Conservation (phyloP, 2,888 invertebrate genomes). For the Alitta virens region DNA sequence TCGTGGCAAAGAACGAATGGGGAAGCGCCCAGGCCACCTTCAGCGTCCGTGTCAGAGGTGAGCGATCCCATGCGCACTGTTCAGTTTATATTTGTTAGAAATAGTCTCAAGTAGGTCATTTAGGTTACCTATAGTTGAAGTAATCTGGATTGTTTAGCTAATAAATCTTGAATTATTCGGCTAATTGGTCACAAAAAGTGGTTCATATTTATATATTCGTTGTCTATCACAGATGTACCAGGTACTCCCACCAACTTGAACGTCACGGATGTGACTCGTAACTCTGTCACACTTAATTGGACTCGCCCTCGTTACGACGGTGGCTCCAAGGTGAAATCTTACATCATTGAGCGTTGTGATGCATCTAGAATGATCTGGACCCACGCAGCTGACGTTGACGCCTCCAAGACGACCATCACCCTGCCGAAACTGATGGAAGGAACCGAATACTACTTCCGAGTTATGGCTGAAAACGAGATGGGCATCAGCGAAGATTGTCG, state of each 20-base stretch:
- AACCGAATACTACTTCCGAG: slow-evolving; percentile 80
- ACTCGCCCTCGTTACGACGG: slow-evolving; percentile 78
- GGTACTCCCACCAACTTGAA: slow-evolving; percentile 40
- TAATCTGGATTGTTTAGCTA: too few relatives aligned
- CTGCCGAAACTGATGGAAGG: slow-evolving; percentile 69
- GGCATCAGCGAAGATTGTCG: slow-evolving; percentile 80
- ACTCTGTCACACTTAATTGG: slow-evolving; percentile 62
- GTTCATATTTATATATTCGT: too few relatives aligned
- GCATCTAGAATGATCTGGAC: slow-evolving; percentile 31
- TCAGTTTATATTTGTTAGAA: too few relatives aligned
- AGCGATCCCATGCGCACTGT: too few relatives aligned
- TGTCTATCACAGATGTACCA: slow-evolving; percentile 41
- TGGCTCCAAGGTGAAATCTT: slow-evolving; percentile 67
- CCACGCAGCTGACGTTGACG: slow-evolving; percentile 35
- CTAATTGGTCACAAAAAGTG: too few relatives aligned
- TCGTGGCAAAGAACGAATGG: slow-evolving; percentile 33
- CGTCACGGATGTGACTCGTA: slow-evolving; percentile 55
- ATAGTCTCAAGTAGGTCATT: too few relatives aligned
- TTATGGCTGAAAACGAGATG: slow-evolving; percentile 81
- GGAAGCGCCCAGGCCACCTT: slow-evolving; percentile 27
- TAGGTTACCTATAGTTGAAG: too few relatives aligned
- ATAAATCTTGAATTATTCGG: too few relatives aligned
- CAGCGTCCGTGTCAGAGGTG: slow-evolving; percentile 28
- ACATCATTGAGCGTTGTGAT: slow-evolving; percentile 35
- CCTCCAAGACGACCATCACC: slow-evolving; percentile 32